These are phyloP conservation scores for Eciton burchellii DNA, from an alignment of 1,140 invertebrate species.

Conservation along the genomic window DNA sequence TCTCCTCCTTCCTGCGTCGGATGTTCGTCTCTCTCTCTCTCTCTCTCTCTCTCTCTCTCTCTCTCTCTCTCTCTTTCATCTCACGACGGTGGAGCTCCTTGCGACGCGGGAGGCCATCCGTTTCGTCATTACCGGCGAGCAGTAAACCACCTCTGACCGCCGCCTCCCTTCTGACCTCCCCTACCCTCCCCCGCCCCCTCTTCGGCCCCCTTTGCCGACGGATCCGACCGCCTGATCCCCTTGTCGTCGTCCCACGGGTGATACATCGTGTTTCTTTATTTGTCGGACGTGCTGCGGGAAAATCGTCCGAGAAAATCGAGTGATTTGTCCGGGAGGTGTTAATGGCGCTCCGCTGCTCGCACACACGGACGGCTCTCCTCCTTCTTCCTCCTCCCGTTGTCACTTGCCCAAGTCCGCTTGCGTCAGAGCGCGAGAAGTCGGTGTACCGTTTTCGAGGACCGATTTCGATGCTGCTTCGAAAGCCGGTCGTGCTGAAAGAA, in stretches of 20 bases:
- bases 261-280: slow-evolving; percentile 86
- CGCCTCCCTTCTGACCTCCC: slow-evolving; percentile 19
- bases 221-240: slow-evolving; percentile 8
- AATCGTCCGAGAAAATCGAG: slow-evolving; percentile 85
- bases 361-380: slow-evolving; percentile 35
- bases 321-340: slow-evolving; percentile 86
- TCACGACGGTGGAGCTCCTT: slow-evolving; percentile 17
- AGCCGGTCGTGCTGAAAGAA: too few species aligned
- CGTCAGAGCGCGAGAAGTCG: background rate
- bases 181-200: slow-evolving; percentile 19
- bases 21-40: slow-evolving; percentile 64
- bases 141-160: slow-evolving; percentile 82
- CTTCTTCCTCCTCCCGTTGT: slow-evolving; percentile 26
- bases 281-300: slow-evolving; percentile 84
- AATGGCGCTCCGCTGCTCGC: slow-evolving; percentile 74
- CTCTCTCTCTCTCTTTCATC: slow-evolving; percentile 53
- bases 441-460: too few species aligned
- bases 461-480: too few species aligned
- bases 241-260: slow-evolving; percentile 83
- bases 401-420: too few species aligned
- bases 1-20: slow-evolving; percentile 77
- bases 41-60: slow-evolving; percentile 57
- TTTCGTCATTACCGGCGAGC: slow-evolving; percentile 85
- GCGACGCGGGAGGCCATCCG: slow-evolving; percentile 82
- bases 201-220: slow-evolving; percentile 20